Conservation (phyloP, 2,797 vertebrate genomes). For the Tadarida brasiliensis region DNA sequence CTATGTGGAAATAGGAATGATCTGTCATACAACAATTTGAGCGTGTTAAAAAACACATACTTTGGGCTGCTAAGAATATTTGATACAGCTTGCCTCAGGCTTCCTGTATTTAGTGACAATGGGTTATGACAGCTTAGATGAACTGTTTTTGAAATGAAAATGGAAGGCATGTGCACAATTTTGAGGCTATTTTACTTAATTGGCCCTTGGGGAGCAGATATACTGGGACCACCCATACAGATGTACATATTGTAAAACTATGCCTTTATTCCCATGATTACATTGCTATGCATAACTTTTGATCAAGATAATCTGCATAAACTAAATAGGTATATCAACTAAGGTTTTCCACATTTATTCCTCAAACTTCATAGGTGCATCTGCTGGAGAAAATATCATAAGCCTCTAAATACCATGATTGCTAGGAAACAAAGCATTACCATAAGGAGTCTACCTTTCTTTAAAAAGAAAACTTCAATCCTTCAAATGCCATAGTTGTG, state of each 20-base stretch:
- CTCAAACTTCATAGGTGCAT: slow-evolving; percentile 33
- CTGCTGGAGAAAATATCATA: slow-evolving; percentile 62
- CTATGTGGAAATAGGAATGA: not conserved
- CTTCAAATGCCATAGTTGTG: not conserved
- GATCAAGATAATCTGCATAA: not conserved
- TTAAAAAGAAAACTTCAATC: slow-evolving; percentile 62
- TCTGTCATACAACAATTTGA: not conserved
- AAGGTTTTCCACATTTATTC: slow-evolving; percentile 32
- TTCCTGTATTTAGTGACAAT: not conserved
- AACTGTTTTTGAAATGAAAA: slow-evolving; percentile 22
- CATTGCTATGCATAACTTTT: not conserved
- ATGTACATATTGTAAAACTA: not conserved
- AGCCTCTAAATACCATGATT: slow-evolving; percentile 52
- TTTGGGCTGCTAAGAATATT: not conserved
- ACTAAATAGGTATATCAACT: not conserved
- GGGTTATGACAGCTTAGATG: not conserved
- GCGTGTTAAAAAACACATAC: not conserved
- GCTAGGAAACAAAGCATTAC: slow-evolving; percentile 51
- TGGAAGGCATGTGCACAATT: not conserved
- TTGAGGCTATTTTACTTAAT: slow-evolving; percentile 1
- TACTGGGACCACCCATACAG: not conserved
- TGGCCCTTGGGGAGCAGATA: not conserved
- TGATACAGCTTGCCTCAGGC: not conserved
- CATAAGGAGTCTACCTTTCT: slow-evolving; percentile 15
- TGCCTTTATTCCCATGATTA: not conserved